Base-by-base conservation (phyloP, 2,888 invertebrate species). In the Alsophila aescularia region DNA sequence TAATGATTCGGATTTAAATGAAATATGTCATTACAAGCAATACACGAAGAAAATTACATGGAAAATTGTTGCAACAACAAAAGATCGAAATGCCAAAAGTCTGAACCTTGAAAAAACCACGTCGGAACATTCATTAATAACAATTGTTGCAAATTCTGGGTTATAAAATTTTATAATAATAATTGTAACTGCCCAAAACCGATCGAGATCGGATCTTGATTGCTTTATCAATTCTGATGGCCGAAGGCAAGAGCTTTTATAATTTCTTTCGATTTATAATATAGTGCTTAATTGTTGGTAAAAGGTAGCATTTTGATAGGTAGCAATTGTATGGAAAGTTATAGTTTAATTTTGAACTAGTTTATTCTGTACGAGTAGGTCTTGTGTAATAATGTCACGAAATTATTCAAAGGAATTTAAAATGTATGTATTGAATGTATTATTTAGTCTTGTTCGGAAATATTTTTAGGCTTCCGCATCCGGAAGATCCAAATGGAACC, bases 81-180 rank as follows among this genome's bases (percentile, higher is more conserved):
- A 45, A 35, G 52, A 59, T 58, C 52, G 57, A 75, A 77, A 80
- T 73, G 73, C 24, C 44, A 14, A 44, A 14, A 24, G 34, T 8
- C 35, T 7, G 21, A 35, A 58, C 71, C 67, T 72, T 73, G 72
- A 69, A 76, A 73, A 72, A 70, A 79, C 71, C 69, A 74, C 71
- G 72, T 70, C 64, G 61, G 60, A 54, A 66, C 70, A 73, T 73
- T 78, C 69, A 66, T 68, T 70, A 73, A 66, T 70, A 68, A 66
- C 75, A 78, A 85, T 79, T 79, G 80, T 80, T 71, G 72, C 74
- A 83, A 87, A 87, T 86, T 77, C 66, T 59, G 73, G 81, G 85
- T 85, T 74, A 84, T 87, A 87, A 87, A 86, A 83, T 76, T 87
- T 86, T 85, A 87, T 81, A 81, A 75, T 79, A 58, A 45, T 51